These are phyloP conservation scores for Bryconaethiops microstoma DNA, from an alignment of 2,797 vertebrate species.

Conservation along the genomic window DNA sequence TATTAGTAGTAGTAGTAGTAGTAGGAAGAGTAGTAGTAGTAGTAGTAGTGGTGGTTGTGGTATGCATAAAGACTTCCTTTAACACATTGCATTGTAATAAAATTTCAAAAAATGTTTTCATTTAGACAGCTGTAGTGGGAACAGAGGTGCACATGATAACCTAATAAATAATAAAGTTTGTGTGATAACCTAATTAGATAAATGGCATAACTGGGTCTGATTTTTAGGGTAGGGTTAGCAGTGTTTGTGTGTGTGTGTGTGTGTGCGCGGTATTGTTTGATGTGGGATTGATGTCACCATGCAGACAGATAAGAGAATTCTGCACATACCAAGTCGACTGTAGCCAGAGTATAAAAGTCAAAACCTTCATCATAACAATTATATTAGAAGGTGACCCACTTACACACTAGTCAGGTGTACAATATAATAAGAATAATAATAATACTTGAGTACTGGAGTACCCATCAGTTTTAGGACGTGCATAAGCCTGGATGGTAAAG, in stretches of 20 bases:
- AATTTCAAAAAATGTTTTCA: neutral
- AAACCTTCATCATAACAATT: constrained; percentile 28
- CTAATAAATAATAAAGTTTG: neutral
- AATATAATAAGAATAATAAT: too few relatives aligned
- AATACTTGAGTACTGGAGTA: neutral
- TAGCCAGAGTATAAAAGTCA: constrained; percentile 73
- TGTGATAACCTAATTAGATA: constrained; percentile 31
- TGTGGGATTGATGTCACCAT: constrained; percentile 79
- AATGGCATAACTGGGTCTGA: constrained; percentile 61
- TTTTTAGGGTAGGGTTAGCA: constrained; percentile 56
- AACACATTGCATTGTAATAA: neutral
- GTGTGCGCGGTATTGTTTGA: constrained; percentile 70
- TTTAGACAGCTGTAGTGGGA: neutral
- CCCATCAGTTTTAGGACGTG: neutral
- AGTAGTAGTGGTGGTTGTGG: neutral
- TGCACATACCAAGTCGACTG: constrained; percentile 77
- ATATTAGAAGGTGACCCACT: constrained; percentile 34
- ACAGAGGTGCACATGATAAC: neutral
- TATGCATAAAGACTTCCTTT: neutral
- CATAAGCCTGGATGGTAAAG: neutral
- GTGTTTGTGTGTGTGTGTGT: constrained; percentile 34
- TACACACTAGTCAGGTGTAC: constrained; percentile 47
- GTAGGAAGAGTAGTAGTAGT: too few relatives aligned
- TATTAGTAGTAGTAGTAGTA: too few relatives aligned
- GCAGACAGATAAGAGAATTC: constrained; percentile 79